phyloP scores from a whole-genome alignment of 2,113 vertebrate species.

The Psittacara wagleri region DNA sequence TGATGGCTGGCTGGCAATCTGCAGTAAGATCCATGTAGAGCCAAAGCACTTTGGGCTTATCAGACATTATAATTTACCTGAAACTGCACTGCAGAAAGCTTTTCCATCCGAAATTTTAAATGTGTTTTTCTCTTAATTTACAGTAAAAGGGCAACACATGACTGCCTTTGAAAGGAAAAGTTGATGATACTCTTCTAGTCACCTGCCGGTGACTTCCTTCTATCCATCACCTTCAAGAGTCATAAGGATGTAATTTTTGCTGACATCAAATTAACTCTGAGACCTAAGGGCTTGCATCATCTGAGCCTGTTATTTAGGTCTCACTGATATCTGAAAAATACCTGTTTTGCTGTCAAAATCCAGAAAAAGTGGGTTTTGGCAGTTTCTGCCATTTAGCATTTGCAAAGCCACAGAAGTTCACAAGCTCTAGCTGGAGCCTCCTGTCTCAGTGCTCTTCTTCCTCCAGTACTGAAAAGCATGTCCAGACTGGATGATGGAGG shows the following conservation, averaged over 20 bases:
- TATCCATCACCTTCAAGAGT: neutral
- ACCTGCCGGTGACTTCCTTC: neutral
- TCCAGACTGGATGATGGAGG: neutral
- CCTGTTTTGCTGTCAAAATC: neutral
- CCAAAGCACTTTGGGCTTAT: neutral
- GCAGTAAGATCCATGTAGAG: neutral
- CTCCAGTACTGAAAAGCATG: neutral
- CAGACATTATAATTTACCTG: neutral
- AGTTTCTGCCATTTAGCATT: neutral
- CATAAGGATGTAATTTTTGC: neutral
- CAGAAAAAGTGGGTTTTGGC: neutral
- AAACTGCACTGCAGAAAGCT: neutral
- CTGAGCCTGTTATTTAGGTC: neutral
- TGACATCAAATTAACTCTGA: neutral
- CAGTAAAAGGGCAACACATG: neutral
- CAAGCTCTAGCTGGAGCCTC: neutral
- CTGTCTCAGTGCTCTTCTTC: neutral
- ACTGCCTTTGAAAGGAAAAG: neutral
- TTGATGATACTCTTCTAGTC: neutral
- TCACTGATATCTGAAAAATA: neutral
- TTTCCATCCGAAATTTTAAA: neutral
- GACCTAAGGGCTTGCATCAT: neutral
- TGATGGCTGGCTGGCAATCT: fast-evolving
- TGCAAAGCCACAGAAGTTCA: neutral
- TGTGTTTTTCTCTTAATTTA: neutral